Base-by-base conservation (phyloP, 2,113 vertebrate species). In the Callocephalon fimbriatum region DNA sequence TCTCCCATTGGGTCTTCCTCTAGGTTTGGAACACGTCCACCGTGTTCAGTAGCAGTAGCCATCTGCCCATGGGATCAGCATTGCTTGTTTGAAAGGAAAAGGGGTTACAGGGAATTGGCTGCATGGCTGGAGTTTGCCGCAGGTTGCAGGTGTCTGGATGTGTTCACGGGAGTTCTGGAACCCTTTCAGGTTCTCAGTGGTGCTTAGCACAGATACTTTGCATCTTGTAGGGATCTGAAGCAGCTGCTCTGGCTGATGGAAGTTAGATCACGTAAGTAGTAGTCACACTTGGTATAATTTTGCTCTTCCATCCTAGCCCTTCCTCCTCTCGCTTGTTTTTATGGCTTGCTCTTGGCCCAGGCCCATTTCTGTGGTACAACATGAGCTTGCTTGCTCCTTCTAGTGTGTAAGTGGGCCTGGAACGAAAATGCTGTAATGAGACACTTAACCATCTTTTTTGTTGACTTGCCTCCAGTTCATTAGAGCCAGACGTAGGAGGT, bases 381-480 rank as follows among this genome's bases (percentile, higher is more conserved):
- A 61, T 3, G 83, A 86, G 95, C 93, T 63, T 18, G 63, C 79
- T 7, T 44, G 61, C 84, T 94, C 87, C 76, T 86, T 80, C 12
- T 12, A 44, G 66, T 15, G 58, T 47, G 53, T 56, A 56, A 79
- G 82, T 44, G 26, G 13, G 65, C 32, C 81, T 92, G 94, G 71
- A 88, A 82, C 3, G 3, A 89, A 40, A 71, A 83, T 1, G 9
- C 74, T 47, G 72, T 15, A 47, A 54, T 45, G 86, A 92, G 86
- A 68, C 72, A 15, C 47, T 50, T 0, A 15, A 62, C 56, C 1
- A 3, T 9, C 86, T 74, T 59, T 58, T 20, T 90, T 38, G 74
- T 70, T 86, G 88, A 91, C 86, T 95, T 68, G 51, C 79, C 83
- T 95, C 96, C 94, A 96, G 96, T 94, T 97, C 82, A 72, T 90